Base-by-base conservation (phyloP, 2,113 vertebrate species). In the Ictalurus furcatus region DNA sequence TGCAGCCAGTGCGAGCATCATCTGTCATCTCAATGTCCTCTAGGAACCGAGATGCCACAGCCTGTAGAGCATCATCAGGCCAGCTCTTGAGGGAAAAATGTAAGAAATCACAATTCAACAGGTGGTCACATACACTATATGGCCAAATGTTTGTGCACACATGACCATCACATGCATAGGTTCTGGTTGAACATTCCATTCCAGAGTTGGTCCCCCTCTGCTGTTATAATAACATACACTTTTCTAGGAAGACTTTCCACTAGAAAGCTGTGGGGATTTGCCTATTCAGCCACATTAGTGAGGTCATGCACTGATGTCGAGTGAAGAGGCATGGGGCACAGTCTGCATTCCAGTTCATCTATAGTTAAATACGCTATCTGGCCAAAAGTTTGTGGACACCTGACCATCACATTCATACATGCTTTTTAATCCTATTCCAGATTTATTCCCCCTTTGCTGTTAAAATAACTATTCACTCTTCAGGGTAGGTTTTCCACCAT, bases 31-130 rank as follows among this genome's bases (percentile, higher is more conserved):
- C 97, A 21, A 97, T 93, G 5, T 99, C 97, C 92, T 96, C 95
- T 91, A 98, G 88, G 92, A 97, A 98, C 80, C 94, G 94, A 23
- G 95, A 96, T 30, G 97, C 97, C 88, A 99, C 98, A 14, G 97
- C 97, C 92, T 98, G 96, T 21, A 98, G 93, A 0, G 97, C 97
- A 84, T 99, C 98, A 92, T 97, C 96, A 2, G 97, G 97, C 97
- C 97, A 98, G 0, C 96, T 94, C 97, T 99, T 90, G 87, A 92
- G 65, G 40, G 80, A 86, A 30, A 67, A 81, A 25, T 3, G 17
- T 1, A 79, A 80, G 2, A 34, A 85, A 65, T 11, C 28, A 21
- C 6, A 48, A 7, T 48, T 48, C 0, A 52, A 52, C n/a, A 54
- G 6, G 12, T 28, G 13, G 14, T n/a, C 52, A 19, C 19, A 74